Evolutionary conservation across 2,113 vertebrate species (phyloP).

Genomic region (Aplodontia rufa): DNA sequence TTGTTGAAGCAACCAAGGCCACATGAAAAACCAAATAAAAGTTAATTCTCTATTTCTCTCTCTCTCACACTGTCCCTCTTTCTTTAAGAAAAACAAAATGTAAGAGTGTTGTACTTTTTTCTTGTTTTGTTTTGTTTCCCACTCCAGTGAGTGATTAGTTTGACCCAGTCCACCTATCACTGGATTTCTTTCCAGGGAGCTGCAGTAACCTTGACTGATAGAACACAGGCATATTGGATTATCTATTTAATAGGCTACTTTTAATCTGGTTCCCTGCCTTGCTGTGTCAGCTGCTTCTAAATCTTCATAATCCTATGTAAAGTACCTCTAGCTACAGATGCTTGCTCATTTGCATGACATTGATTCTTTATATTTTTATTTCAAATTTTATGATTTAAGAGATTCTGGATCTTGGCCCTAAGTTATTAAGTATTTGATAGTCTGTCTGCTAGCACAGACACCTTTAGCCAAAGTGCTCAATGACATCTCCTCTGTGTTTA

Average conservation of each 20-base stretch:
- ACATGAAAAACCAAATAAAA: too few species aligned
- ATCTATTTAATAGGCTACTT: conserved; percentile 80
- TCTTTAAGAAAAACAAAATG: too few species aligned
- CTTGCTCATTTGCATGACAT: conserved; percentile 54
- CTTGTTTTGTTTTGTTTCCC: background rate
- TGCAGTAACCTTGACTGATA: conserved; percentile 83
- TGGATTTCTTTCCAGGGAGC: conserved; percentile 40
- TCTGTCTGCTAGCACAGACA: background rate
- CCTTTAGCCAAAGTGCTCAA: background rate
- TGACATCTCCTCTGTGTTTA: background rate
- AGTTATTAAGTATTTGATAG: conserved; percentile 51
- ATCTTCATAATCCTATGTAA: conserved; percentile 86
- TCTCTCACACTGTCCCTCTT: too few species aligned
- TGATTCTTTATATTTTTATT: conserved; percentile 33
- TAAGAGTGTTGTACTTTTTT: background rate
- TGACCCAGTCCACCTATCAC: background rate
- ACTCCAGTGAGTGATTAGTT: background rate
- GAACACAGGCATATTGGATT: conserved; percentile 78
- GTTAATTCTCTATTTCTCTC: too few species aligned
- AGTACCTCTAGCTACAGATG: conserved; percentile 67
- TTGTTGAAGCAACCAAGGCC: too few species aligned
- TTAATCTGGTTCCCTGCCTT: conserved; percentile 82
- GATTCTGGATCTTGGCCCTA: background rate
- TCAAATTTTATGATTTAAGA: background rate
- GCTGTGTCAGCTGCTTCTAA: conserved; percentile 85